Conservation (phyloP, 1,140 invertebrate species). For the Battus philenor region DNA sequence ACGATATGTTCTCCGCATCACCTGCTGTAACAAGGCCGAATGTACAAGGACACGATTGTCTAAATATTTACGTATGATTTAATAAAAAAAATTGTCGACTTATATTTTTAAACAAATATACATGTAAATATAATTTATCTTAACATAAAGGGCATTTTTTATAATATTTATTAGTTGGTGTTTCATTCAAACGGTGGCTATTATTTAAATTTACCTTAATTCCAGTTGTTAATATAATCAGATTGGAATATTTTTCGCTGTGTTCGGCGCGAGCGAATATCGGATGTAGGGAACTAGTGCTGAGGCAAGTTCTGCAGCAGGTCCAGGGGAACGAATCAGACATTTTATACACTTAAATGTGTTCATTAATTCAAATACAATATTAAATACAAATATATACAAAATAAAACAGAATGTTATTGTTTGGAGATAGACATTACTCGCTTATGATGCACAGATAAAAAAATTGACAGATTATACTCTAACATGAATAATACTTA, state of each 20-base stretch:
- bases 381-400: slow-evolving; percentile 3
- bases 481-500: too few relatives aligned
- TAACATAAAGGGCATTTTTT: not conserved
- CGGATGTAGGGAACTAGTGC: slow-evolving; percentile 31
- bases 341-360: slow-evolving; percentile 2
- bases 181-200: not conserved
- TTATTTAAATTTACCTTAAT: slow-evolving; percentile 38
- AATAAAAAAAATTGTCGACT: not conserved
- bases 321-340: slow-evolving; percentile 34
- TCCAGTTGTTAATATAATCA: slow-evolving; percentile 35
- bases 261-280: slow-evolving; percentile 40
- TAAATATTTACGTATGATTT: not conserved
- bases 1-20: not conserved
- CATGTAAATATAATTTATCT: too few relatives aligned
- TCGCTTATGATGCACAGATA: too few relatives aligned
- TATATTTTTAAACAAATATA: not conserved
- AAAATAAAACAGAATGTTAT: slow-evolving; percentile 1
- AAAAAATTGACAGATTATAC: too few relatives aligned
- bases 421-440: too few relatives aligned
- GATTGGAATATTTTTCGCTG: slow-evolving; percentile 43
- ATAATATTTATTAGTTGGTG: not conserved
- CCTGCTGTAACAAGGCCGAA: not conserved
- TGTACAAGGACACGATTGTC: not conserved
- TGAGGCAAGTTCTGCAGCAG: slow-evolving; percentile 48
- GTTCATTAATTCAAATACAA: not conserved